Evolutionary conservation across 2,113 vertebrate species (phyloP), one percentile per base, ranked within the genome.

Genomic region (Cichladusa arquata): DNA sequence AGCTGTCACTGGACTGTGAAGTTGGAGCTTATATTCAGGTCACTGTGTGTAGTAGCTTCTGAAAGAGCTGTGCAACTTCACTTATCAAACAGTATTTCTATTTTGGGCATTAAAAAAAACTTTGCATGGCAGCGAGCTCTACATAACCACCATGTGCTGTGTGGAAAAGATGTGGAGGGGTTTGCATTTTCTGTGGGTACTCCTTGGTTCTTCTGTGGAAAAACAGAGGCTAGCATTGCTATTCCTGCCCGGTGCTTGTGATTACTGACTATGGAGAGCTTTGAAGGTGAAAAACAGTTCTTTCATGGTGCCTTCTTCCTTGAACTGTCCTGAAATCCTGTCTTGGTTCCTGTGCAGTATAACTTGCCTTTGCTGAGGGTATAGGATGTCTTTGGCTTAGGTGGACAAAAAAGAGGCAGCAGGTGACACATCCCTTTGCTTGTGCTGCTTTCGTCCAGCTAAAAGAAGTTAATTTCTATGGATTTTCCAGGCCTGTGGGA

Each of bases 401-500:
- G 64, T 66, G 44, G 64, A 83, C 56, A 33, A 28, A 82, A 71
- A 72, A 12, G 38, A 72, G 36, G 66, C 24, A 67, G 40, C 47
- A 79, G 33, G 54, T 44, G 16, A 50, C n/a, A 34, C 6, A 19
- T 76, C 5, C 38, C 45, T 61, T 73, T 86, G 51, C 48, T 56
- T 11, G 23, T 13, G 40, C 29, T 81, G 29, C 69, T 79, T 86
- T 78, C 0, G 0, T 73, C 72, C 81, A 67, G 57, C 57, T 91
- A 53, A 65, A 90, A 74, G 18, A 29, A 88, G 74, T 82, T 90
- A 6, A 94, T 93, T 78, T 90, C 86, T 88, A 61, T 87, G 70
- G 73, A 95, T 94, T 95, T 90, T 93, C 66, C 88, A 78, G 92
- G 76, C 88, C 88, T 80, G 3, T 61, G 82, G 82, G 90, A 78